These are phyloP conservation scores for Semicossyphus pulcher DNA, from an alignment of 2,113 vertebrate genomes.

Conservation along the genomic window DNA sequence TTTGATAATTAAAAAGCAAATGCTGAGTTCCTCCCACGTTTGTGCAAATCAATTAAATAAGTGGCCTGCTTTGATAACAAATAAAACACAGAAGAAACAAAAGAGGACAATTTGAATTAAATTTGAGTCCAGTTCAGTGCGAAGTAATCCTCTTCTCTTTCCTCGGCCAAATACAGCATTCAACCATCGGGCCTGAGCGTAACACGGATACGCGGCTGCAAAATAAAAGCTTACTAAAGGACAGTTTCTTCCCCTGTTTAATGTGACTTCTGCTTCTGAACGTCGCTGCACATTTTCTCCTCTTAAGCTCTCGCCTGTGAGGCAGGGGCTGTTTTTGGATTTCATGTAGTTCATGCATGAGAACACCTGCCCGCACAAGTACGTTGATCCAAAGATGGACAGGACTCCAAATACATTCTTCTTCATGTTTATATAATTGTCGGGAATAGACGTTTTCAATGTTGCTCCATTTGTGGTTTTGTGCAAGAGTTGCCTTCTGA, in stretches of 20 bases:
- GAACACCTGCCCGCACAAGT: background rate
- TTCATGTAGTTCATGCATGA: constrained; percentile 1
- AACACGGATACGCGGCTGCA: too few relatives aligned
- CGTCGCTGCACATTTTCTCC: background rate
- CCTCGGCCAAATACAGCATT: too few relatives aligned
- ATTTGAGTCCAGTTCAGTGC: too few relatives aligned
- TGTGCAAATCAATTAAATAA: too few relatives aligned
- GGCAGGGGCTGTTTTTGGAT: background rate
- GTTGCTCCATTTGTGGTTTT: constrained; percentile 42
- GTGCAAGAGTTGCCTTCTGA: constrained; percentile 47
- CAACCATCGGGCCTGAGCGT: too few relatives aligned
- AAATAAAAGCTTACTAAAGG: too few relatives aligned
- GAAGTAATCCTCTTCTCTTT: too few relatives aligned
- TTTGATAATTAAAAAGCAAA: too few relatives aligned
- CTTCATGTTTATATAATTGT: background rate
- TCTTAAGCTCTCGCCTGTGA: background rate
- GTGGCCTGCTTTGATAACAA: too few relatives aligned
- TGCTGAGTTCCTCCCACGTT: too few relatives aligned
- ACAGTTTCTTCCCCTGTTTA: background rate
- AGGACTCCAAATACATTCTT: background rate
- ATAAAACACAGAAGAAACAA: too few relatives aligned
- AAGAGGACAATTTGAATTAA: too few relatives aligned
- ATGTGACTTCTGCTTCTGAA: constrained; percentile 7
- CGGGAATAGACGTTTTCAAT: constrained; percentile 34
- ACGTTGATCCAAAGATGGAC: background rate